Conservation (phyloP, 2,113 vertebrate genomes). For the Pitta sordida region DNA sequence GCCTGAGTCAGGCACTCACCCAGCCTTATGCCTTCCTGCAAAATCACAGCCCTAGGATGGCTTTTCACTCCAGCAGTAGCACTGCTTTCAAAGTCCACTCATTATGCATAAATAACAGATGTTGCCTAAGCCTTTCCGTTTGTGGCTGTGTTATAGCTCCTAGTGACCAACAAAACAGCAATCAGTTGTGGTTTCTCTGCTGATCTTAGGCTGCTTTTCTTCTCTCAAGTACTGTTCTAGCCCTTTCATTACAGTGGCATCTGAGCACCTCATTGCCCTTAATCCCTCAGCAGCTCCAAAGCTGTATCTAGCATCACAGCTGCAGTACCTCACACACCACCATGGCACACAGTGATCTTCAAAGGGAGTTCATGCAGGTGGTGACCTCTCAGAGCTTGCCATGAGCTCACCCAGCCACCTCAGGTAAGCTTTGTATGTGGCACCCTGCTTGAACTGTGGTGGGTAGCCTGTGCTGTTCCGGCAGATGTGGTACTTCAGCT, state of each 20-base stretch:
- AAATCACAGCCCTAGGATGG: not conserved
- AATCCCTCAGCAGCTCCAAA: not conserved
- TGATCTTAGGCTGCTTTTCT: not conserved
- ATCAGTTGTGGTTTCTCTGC: not conserved
- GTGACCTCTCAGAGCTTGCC: not conserved
- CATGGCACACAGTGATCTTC: not conserved
- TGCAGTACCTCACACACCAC: not conserved
- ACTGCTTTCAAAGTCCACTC: not conserved
- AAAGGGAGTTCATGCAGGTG: not conserved
- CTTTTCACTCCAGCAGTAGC: not conserved
- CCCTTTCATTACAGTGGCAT: not conserved
- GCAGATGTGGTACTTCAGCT: not conserved
- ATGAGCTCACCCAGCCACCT: not conserved
- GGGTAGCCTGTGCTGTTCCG: not conserved
- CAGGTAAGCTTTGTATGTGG: not conserved
- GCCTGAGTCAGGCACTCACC: not conserved
- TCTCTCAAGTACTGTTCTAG: not conserved
- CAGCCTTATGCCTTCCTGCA: rapidly evolving
- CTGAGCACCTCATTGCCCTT: not conserved
- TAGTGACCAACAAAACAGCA: not conserved
- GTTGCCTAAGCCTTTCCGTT: not conserved
- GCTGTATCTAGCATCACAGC: not conserved
- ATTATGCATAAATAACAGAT: not conserved
- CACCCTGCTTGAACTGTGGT: too few species aligned
- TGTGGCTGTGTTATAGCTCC: not conserved